These are phyloP conservation scores for Pardosa pseudoannulata DNA, from an alignment of 2,888 invertebrate species.

Conservation along the genomic window DNA sequence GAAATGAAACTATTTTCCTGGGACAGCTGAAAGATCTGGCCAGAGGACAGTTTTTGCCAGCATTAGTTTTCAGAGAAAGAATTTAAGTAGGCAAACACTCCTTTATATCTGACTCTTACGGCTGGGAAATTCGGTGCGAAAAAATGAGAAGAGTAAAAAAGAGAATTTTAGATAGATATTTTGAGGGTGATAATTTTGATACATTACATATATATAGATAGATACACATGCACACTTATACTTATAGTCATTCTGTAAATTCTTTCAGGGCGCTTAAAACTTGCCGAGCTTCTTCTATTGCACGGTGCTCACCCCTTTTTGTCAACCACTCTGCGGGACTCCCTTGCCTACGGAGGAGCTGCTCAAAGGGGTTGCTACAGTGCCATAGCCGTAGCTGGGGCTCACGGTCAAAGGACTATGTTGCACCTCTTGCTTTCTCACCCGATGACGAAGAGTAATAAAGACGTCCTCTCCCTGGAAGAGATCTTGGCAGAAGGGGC, in stretches of 20 bases:
- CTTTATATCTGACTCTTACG: no score
- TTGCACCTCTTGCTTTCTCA: slow-evolving; percentile 87
- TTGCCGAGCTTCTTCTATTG: slow-evolving; percentile 87
- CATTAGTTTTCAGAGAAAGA: no score
- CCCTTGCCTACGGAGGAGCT: slow-evolving; percentile 90
- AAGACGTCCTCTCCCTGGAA: slow-evolving; percentile 89
- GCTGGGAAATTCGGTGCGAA: no score
- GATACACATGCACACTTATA: no score
- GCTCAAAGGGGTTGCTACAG: slow-evolving; percentile 92
- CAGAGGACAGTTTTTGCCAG: no score
- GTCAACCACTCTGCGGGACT: slow-evolving; percentile 88
- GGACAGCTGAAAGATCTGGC: no score
- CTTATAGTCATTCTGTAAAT: neutral
- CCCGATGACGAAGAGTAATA: slow-evolving; percentile 81
- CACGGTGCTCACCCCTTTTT: slow-evolving; percentile 93
- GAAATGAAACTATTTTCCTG: no score
- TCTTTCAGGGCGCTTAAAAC: slow-evolving; percentile 80
- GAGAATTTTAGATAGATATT: no score
- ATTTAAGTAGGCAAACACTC: no score
- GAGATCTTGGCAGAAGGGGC: slow-evolving; percentile 92
- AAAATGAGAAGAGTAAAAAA: no score
- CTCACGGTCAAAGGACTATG: slow-evolving; percentile 89
- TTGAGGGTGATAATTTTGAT: no score
- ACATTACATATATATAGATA: no score
- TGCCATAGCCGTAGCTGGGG: slow-evolving; percentile 92